These are phyloP conservation scores for Leptura quadrifasciata DNA, from an alignment of 2,888 invertebrate genomes.

Conservation along the genomic window DNA sequence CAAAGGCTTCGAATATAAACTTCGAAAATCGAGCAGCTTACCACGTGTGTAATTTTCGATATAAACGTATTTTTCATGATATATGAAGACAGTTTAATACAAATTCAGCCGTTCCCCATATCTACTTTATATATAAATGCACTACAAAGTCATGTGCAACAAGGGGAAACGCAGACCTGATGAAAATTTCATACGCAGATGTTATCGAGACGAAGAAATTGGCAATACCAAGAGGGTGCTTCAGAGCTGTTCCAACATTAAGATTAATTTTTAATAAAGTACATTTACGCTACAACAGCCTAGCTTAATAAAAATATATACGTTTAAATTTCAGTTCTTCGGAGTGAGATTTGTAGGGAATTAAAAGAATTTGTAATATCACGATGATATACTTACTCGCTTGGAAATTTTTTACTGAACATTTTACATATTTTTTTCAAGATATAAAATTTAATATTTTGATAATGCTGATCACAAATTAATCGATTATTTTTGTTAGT, in stretches of 20 bases:
- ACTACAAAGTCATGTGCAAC: conserved; percentile 21
- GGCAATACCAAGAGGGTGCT: conserved; percentile 1
- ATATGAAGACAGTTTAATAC: conserved; percentile 2
- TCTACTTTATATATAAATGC: conserved; percentile 5
- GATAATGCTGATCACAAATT: too few relatives aligned
- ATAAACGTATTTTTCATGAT: conserved; percentile 25
- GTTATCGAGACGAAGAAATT: conserved; percentile 2
- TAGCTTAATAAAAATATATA: not conserved
- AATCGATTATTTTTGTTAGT: too few relatives aligned
- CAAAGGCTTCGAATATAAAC: conserved; percentile 8
- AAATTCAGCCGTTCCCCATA: conserved; percentile 15
- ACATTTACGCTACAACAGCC: not conserved
- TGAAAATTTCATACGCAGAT: conserved; percentile 9
- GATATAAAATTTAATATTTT: too few relatives aligned
- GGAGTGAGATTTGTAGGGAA: not conserved
- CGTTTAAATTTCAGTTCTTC: not conserved
- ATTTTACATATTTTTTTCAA: too few relatives aligned
- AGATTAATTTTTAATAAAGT: conserved; percentile 3
- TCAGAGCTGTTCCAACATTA: not conserved
- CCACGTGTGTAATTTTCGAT: conserved; percentile 27
- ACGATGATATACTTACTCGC: too few relatives aligned
- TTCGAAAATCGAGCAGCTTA: conserved; percentile 14
- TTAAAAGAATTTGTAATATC: not conserved
- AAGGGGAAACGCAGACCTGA: not conserved
- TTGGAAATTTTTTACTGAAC: too few relatives aligned